Conservation (phyloP, 1,140 invertebrate species). For the Hirudo medicinalis region DNA sequence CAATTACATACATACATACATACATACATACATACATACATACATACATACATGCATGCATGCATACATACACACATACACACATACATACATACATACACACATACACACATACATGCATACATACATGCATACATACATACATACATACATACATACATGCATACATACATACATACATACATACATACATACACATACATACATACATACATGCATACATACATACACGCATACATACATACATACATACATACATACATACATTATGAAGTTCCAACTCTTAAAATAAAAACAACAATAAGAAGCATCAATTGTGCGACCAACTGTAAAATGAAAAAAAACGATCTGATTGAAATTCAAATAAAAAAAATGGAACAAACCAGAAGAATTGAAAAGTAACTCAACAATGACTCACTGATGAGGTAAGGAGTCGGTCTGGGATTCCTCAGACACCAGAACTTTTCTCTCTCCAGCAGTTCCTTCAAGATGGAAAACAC, state of each 20-base stretch:
- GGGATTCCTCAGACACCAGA: neutral
- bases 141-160: conserved; percentile 2
- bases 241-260: too few relatives aligned
- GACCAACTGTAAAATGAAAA: too few relatives aligned
- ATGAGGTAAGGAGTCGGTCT: conserved; percentile 20
- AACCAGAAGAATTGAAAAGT: neutral
- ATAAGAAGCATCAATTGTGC: too few relatives aligned
- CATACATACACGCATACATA: too few relatives aligned
- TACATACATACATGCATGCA: conserved; percentile 21
- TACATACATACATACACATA: neutral
- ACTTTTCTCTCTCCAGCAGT: conserved; percentile 1
- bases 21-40: conserved; percentile 17
- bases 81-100: conserved; percentile 18
- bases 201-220: too few relatives aligned
- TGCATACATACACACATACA: conserved; percentile 21
- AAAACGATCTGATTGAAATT: too few relatives aligned
- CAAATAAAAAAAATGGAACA: neutral
- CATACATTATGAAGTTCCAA: too few relatives aligned
- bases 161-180: neutral
- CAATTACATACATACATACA: conserved; percentile 15
- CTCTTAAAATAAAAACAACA: too few relatives aligned
- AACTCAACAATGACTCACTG: conserved; percentile 16
- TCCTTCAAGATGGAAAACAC: conserved; percentile 13
- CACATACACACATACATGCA: conserved; percentile 19
- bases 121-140: conserved; percentile 11